A percentile compares a stretch with the other conserved stretches of the same genome.
Conservation (phyloP, 2,888 invertebrate genomes). For the Corbicula japonica region DNA sequence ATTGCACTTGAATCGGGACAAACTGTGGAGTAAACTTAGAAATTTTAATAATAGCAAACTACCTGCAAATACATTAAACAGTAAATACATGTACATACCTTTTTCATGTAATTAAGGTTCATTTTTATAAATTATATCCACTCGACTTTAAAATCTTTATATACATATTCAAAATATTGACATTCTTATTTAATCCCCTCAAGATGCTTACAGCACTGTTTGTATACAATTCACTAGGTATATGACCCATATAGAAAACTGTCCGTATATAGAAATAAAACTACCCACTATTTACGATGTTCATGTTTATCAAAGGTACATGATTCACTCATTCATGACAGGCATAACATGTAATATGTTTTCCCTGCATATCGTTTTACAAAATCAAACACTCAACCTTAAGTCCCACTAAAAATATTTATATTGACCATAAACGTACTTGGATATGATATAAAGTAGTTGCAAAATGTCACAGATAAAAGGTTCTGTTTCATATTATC, state of each 20-base stretch:
- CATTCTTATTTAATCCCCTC: neutral
- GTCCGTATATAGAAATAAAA: slow-evolving; percentile 21
- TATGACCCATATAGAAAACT: slow-evolving; percentile 32
- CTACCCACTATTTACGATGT: slow-evolving; percentile 12
- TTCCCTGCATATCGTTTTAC: slow-evolving; percentile 5
- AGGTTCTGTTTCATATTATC: too few relatives aligned
- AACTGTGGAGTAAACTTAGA: too few relatives aligned
- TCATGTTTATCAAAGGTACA: slow-evolving; percentile 27
- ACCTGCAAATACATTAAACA: too few relatives aligned
- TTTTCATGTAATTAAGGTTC: neutral
- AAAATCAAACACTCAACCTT: too few relatives aligned
- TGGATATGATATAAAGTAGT: too few relatives aligned
- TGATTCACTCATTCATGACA: slow-evolving; percentile 40
- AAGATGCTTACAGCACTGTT: slow-evolving; percentile 24
- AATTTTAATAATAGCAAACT: too few relatives aligned
- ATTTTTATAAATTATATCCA: too few relatives aligned
- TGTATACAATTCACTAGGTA: slow-evolving; percentile 29
- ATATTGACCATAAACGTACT: too few relatives aligned
- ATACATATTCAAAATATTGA: slow-evolving; percentile 7
- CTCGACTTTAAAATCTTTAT: neutral
- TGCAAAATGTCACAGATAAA: too few relatives aligned
- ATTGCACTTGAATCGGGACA: too few relatives aligned
- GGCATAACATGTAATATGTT: slow-evolving; percentile 8
- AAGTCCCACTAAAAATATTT: too few relatives aligned
- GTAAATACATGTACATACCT: slow-evolving; percentile 11